These are phyloP conservation scores for Drosophila paramelanica DNA, from an alignment of 2,888 invertebrate species.

Conservation along the genomic window DNA sequence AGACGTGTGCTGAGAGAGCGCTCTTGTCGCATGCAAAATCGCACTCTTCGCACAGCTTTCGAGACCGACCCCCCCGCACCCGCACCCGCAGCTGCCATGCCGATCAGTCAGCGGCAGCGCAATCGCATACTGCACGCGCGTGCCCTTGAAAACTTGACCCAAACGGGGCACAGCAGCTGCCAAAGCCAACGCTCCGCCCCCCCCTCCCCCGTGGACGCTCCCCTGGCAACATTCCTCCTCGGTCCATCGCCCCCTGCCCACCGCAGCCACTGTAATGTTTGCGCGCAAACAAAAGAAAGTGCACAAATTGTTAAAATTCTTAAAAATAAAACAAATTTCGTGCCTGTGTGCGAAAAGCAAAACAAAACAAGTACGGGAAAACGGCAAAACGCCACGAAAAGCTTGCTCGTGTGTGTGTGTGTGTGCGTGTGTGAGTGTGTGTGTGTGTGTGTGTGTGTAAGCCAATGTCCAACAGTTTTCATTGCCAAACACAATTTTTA, in stretches of 20 bases:
- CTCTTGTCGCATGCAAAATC: conserved; percentile 29
- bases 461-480: conserved; percentile 65
- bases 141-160: conserved; percentile 80
- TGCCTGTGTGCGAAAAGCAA: conserved; percentile 44
- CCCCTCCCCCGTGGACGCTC: background rate
- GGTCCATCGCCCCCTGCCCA: background rate
- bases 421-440: conserved; percentile 16
- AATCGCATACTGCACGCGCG: conserved; percentile 63
- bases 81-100: conserved; percentile 2
- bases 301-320: conserved; percentile 76
- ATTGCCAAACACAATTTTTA: conserved; percentile 71
- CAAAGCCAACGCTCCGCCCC: conserved; percentile 57
- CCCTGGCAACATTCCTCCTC: background rate
- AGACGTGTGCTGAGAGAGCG: conserved; percentile 49
- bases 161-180: conserved; percentile 50
- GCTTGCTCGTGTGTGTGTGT: conserved; percentile 19
- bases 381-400: conserved; percentile 60
- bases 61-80: background rate
- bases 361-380: conserved; percentile 43
- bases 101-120: conserved; percentile 27
- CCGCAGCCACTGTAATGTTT: conserved; percentile 50
- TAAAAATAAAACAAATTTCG: conserved; percentile 48
- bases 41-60: conserved; percentile 22
- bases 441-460: conserved; percentile 29
- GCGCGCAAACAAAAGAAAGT: conserved; percentile 78